A percentile compares a stretch with the other conserved stretches of the same genome.
Evolutionary conservation across 2,888 invertebrate species (phyloP).

Genomic region (Epirrhoe tristata): DNA sequence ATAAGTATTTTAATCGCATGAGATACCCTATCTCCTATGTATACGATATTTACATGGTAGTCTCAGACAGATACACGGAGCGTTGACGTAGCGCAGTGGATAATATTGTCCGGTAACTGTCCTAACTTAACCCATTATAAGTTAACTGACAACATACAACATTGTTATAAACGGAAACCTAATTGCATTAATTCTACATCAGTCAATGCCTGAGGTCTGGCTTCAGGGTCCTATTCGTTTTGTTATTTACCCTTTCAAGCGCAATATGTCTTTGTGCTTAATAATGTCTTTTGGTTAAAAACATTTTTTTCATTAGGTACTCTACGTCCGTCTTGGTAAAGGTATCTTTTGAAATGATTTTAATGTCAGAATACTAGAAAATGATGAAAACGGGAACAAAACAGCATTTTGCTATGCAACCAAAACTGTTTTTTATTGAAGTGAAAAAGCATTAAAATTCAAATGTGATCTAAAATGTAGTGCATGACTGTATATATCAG

Average conservation of each 20-base stretch:
- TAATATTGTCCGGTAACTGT: constrained; percentile 47
- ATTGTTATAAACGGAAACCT: constrained; percentile 49
- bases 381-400: not conserved
- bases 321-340: not conserved
- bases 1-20: constrained; percentile 17
- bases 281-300: too few species aligned
- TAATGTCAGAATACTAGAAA: not conserved
- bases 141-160: constrained; percentile 47
- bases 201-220: constrained; percentile 38
- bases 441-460: constrained; percentile 14
- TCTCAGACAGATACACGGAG: constrained; percentile 22
- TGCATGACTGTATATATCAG: constrained; percentile 22
- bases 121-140: constrained; percentile 43
- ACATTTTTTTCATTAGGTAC: too few species aligned
- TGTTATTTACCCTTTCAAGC: constrained; percentile 12
- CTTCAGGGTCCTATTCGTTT: constrained; percentile 37
- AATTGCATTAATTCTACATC: constrained; percentile 49
- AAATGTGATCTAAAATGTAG: constrained; percentile 26
- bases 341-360: not conserved
- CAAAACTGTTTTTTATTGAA: constrained; percentile 3
- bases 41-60: constrained; percentile 20
- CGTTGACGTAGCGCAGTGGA: constrained; percentile 32
- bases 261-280: not conserved
- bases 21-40: constrained; percentile 18
- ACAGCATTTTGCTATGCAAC: not conserved